Evolutionary conservation across 2,888 invertebrate species (phyloP).

Genomic region (Chirona hameri): DNA sequence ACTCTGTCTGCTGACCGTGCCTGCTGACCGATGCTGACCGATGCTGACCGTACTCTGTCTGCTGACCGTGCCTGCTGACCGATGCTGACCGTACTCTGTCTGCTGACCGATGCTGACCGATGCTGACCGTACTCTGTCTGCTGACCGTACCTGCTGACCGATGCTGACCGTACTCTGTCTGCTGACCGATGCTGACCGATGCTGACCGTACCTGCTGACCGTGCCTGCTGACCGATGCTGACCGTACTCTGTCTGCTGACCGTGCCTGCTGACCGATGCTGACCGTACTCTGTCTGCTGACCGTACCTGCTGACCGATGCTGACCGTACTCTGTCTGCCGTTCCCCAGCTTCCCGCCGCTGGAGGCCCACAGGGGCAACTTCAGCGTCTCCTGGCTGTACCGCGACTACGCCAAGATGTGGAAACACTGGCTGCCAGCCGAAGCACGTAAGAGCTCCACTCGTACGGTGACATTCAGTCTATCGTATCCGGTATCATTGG

Average conservation of each 20-base stretch:
- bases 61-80: conserved; percentile 42
- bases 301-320: too few relatives aligned
- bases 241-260: conserved; percentile 41
- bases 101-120: conserved; percentile 43
- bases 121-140: not conserved
- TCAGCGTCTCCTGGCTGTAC: conserved; percentile 52
- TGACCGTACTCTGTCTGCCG: conserved; percentile 42
- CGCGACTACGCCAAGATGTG: conserved; percentile 49
- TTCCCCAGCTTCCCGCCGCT: conserved; percentile 51
- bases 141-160: conserved; percentile 42
- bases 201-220: too few relatives aligned
- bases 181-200: too few relatives aligned
- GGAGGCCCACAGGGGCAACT: conserved; percentile 45
- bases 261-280: too few relatives aligned
- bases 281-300: not conserved
- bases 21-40: too few relatives aligned
- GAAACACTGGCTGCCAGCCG: conserved; percentile 48
- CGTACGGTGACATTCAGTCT: too few relatives aligned
- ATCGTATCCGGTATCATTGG: too few relatives aligned
- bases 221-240: too few relatives aligned
- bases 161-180: not conserved
- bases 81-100: not conserved
- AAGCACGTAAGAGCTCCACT: conserved; percentile 41
- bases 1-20: conserved; percentile 42
- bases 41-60: not conserved